Conservation (phyloP, 2,888 invertebrate species). For the Lagria hirta region DNA sequence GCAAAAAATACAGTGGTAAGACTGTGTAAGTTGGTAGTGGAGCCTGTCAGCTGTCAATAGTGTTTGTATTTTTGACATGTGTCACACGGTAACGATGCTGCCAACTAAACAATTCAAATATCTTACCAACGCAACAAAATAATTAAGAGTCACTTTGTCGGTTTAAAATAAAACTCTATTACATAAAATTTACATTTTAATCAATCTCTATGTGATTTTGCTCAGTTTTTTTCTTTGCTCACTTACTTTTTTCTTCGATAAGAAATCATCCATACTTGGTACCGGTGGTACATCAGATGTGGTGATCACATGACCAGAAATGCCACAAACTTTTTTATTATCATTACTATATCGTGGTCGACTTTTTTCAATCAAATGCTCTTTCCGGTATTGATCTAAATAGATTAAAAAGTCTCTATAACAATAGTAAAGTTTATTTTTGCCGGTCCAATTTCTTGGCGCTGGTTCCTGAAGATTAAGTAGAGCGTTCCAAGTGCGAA, state of each 20-base stretch:
- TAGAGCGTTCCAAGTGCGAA: constrained; percentile 70
- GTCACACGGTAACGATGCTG: no score
- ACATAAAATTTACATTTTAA: constrained; percentile 14
- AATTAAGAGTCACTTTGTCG: no score
- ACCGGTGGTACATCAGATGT: constrained; percentile 42
- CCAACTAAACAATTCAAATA: no score
- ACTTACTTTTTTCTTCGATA: constrained; percentile 53
- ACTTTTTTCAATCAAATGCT: constrained; percentile 54
- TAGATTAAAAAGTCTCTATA: constrained; percentile 70
- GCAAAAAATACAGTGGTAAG: no score
- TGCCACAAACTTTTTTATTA: constrained; percentile 36
- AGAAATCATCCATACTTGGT: constrained; percentile 60
- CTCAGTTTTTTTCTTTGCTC: constrained; percentile 33
- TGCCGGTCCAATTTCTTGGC: constrained; percentile 72
- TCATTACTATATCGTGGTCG: constrained; percentile 37
- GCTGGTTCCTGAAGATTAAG: constrained; percentile 69
- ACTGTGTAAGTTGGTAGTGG: no score
- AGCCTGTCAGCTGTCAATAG: no score
- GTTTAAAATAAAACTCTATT: no score
- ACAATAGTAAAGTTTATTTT: constrained; percentile 69
- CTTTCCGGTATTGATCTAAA: constrained; percentile 63
- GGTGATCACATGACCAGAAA: constrained; percentile 3
- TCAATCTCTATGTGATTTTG: constrained; percentile 19
- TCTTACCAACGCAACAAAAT: no score
- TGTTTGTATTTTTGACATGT: no score